Conservation (phyloP, 2,797 vertebrate genomes). For the Cottoperca gobio region DNA sequence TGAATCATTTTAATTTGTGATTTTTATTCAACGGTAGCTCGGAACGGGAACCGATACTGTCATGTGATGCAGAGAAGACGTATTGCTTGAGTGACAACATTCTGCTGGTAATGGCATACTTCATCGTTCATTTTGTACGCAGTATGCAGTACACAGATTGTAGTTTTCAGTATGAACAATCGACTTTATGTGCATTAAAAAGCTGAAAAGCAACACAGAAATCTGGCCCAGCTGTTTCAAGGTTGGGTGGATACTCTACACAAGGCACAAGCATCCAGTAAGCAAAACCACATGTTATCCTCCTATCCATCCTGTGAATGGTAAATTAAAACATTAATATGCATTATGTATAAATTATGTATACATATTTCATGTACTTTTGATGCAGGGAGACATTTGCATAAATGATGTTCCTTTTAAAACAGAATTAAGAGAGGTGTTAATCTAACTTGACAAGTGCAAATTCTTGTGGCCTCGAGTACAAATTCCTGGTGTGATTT, state of each 20-base stretch:
- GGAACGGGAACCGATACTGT: too few species aligned
- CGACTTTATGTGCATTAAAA: conserved; percentile 9
- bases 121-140: too few species aligned
- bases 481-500: conserved; percentile 69
- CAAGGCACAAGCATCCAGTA: conserved; percentile 25
- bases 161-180: too few species aligned
- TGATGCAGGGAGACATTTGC: conserved; percentile 31
- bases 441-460: conserved; percentile 63
- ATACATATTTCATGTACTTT: conserved; percentile 14
- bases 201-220: conserved; percentile 3
- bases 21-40: too few species aligned
- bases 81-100: too few species aligned
- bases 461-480: conserved; percentile 49
- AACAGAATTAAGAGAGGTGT: conserved; percentile 53
- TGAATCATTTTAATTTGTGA: too few species aligned
- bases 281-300: conserved; percentile 50
- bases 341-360: conserved; percentile 13
- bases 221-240: conserved; percentile 25
- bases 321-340: conserved; percentile 10
- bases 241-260: conserved; percentile 22
- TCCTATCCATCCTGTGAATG: conserved; percentile 20
- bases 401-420: conserved; percentile 44
- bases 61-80: too few species aligned
- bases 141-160: too few species aligned
- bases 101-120: too few species aligned